Conservation (phyloP, 2,797 vertebrate species). For the Sparidentex hasta region DNA sequence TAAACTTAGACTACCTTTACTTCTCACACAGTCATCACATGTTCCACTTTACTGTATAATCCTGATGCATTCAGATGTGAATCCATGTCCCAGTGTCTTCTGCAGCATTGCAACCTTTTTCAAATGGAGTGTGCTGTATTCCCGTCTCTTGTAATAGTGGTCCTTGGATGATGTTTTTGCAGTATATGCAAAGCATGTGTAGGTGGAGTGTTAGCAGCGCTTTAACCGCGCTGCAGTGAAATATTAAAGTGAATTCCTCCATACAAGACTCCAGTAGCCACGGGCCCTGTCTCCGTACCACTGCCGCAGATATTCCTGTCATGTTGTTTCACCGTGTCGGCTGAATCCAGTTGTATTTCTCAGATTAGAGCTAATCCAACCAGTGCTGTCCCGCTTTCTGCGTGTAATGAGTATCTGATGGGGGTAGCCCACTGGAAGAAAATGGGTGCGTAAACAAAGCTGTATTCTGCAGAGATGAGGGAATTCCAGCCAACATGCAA, state of each 20-base stretch:
- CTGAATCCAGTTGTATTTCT: slow-evolving; percentile 60
- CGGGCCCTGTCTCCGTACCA: slow-evolving; percentile 48
- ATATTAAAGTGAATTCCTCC: slow-evolving; percentile 65
- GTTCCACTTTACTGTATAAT: slow-evolving; percentile 16
- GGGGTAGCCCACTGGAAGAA: slow-evolving; percentile 57
- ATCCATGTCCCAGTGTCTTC: slow-evolving; percentile 3
- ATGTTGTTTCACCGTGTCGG: slow-evolving; percentile 62
- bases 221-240: slow-evolving; percentile 54
- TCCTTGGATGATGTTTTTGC: slow-evolving; percentile 63
- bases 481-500: slow-evolving; percentile 69
- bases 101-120: slow-evolving; percentile 17
- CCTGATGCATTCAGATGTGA: slow-evolving; percentile 10
- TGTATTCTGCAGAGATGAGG: slow-evolving; percentile 59
- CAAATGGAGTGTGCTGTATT: slow-evolving; percentile 21
- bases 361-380: slow-evolving; percentile 74
- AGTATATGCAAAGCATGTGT: slow-evolving; percentile 75
- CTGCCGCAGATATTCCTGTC: slow-evolving; percentile 56
- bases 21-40: slow-evolving; percentile 14
- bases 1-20: slow-evolving; percentile 15
- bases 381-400: slow-evolving; percentile 46
- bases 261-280: slow-evolving; percentile 56
- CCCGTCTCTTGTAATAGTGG: slow-evolving; percentile 32
- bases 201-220: slow-evolving; percentile 70
- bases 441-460: slow-evolving; percentile 58
- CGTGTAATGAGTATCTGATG: slow-evolving; percentile 59